Conservation (phyloP, 2,888 invertebrate species). For the Sinhomidia bicolor region DNA sequence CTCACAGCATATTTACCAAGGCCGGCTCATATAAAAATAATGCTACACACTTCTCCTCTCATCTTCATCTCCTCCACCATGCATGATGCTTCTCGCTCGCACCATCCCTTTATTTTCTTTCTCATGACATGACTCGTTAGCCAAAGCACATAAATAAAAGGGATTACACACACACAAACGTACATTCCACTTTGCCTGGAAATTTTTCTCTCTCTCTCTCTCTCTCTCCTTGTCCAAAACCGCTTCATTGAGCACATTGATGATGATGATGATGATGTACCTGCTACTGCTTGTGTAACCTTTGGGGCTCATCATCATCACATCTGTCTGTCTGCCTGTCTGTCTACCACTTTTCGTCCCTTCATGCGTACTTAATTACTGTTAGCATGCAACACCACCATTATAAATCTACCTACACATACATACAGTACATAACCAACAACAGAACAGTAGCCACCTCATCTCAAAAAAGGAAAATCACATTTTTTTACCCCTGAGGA, state of each 20-base stretch:
- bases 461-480: background rate
- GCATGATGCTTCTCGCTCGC: background rate
- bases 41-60: background rate
- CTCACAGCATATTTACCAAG: background rate
- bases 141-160: slow-evolving; percentile 15
- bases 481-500: slow-evolving; percentile 29
- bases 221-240: background rate
- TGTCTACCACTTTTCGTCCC: slow-evolving; percentile 6
- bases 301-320: slow-evolving; percentile 24
- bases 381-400: slow-evolving; percentile 58
- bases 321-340: slow-evolving; percentile 37
- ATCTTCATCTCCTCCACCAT: background rate
- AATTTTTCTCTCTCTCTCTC: background rate
- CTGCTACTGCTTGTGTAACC: slow-evolving; percentile 10
- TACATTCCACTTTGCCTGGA: background rate
- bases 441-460: background rate
- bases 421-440: no score
- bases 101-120: background rate
- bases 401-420: slow-evolving; percentile 14
- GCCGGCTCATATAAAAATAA: background rate
- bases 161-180: background rate
- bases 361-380: slow-evolving; percentile 60
- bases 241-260: slow-evolving; percentile 21
- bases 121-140: slow-evolving; percentile 39
- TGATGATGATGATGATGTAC: background rate